A percentile compares a stretch with the other conserved stretches of the same genome.
Conservation (phyloP, 2,888 invertebrate species). For the Mythimna vitellina region DNA sequence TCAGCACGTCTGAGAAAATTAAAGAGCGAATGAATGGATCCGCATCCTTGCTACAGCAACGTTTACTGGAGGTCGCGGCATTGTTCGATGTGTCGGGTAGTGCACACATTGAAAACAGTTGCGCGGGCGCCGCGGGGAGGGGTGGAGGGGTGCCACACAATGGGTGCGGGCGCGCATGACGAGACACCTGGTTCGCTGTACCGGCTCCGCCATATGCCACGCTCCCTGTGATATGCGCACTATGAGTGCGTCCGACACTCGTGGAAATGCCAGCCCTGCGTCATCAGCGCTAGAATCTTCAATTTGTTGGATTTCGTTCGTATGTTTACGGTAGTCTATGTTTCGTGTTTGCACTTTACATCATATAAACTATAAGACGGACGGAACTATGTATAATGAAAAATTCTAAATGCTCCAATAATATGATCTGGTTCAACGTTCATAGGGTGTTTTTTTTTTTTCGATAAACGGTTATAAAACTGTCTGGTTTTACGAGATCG, state of each 20-base stretch:
- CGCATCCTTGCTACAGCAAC: slow-evolving; percentile 61
- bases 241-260: slow-evolving; percentile 44
- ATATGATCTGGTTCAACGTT: slow-evolving; percentile 26
- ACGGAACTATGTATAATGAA: slow-evolving; percentile 28
- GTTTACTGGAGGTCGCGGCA: slow-evolving; percentile 73
- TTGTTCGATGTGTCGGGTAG: slow-evolving; percentile 80
- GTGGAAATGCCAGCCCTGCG: slow-evolving; percentile 44
- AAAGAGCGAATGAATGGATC: slow-evolving; percentile 59
- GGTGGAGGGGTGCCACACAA: slow-evolving; percentile 76
- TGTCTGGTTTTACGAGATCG: slow-evolving; percentile 33
- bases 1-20: slow-evolving; percentile 61
- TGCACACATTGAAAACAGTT: slow-evolving; percentile 72
- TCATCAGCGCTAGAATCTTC: slow-evolving; percentile 38
- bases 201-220: slow-evolving; percentile 89
- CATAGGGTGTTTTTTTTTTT: slow-evolving; percentile 45
- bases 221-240: slow-evolving; percentile 65
- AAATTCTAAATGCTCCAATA: slow-evolving; percentile 34
- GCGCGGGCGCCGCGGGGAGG: slow-evolving; percentile 65
- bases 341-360: slow-evolving; percentile 34
- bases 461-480: slow-evolving; percentile 39
- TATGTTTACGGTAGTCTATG: slow-evolving; percentile 36
- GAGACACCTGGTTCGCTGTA: slow-evolving; percentile 87
- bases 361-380: slow-evolving; percentile 32
- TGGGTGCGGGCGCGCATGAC: slow-evolving; percentile 90
- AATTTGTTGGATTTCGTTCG: slow-evolving; percentile 32